Evolutionary conservation across 1,140 invertebrate genomes (phyloP), one percentile per base, ranked within the genome.

Genomic region (Drosophila simulans): DNA sequence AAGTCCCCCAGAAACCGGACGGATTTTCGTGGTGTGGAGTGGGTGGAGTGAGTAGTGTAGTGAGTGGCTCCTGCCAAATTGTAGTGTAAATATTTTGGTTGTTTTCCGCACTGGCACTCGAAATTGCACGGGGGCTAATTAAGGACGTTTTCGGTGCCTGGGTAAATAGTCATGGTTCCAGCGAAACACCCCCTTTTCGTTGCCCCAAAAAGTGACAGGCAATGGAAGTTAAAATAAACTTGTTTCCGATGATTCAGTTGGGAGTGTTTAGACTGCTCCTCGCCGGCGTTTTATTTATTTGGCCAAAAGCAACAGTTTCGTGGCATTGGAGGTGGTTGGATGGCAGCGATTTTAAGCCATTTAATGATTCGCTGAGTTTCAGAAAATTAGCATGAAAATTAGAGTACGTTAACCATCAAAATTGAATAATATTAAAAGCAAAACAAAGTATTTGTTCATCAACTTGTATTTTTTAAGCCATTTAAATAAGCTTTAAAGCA

Each of bases 71-170:
- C 11, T 72, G 45, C 20, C 25, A 70, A 70, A 70, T 70, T 70
- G 66, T 70, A 69, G 64, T 70, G 66, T 52, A 70, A 70, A 70
- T 70, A 70, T 70, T 70, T 56, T 56, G 17, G 69, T 71, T 71
- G 49, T 31, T 70, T 71, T 70, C 64, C 64, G 66, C 64, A 35
- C 65, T 57, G 65, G 64, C 65, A 72, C 65, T 72, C 58, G 53
- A 72, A 70, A 70, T 70, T 72, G 54, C 57, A 71, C 51, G 43
- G 52, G 65, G 69, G 65, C 71, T 72, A 72, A 72, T 72, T 72
- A 70, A 59, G 69, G 45, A 72, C 65, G 45, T 59, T 71, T 59
- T 71, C 65, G 66, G 39, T 58, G 66, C 27, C 45, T 42, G 17
- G 51, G 65, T 27, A 70, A 71, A 72, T 69, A 71, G 43, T 25